phyloP scores from a whole-genome alignment of 2,113 vertebrate species.

The Potamarius usumacintae region DNA sequence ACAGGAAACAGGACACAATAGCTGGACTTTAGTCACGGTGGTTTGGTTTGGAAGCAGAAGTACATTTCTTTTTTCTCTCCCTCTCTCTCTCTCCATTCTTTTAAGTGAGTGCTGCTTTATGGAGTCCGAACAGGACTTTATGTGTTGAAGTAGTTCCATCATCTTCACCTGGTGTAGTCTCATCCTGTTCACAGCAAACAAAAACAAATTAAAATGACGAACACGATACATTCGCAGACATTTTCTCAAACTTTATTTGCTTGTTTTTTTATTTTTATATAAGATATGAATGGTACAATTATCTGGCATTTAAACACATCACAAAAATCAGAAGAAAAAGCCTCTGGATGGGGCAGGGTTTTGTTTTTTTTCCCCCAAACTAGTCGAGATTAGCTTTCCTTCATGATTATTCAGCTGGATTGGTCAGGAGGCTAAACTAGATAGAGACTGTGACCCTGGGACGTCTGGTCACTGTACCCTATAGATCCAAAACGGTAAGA shows the following conservation, averaged over 20 bases:
- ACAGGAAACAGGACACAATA: slow-evolving; percentile 63
- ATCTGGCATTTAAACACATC: background rate
- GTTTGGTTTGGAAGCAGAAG: slow-evolving; percentile 41
- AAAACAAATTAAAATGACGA: background rate
- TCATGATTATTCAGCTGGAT: no score
- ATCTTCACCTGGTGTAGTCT: background rate
- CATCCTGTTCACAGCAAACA: no score
- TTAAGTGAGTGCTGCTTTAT: slow-evolving; percentile 68
- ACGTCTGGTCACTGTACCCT: no score
- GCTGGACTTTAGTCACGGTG: slow-evolving; percentile 66
- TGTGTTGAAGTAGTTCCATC: slow-evolving; percentile 50
- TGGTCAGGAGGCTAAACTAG: no score
- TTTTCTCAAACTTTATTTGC: background rate
- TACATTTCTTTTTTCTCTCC: background rate
- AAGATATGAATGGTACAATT: background rate
- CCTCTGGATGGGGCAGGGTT: no score
- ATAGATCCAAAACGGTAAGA: no score
- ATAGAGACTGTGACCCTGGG: no score
- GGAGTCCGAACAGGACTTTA: slow-evolving; percentile 69
- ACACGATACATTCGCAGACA: background rate
- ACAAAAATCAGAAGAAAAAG: no score
- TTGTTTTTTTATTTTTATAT: background rate
- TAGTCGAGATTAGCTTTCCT: no score
- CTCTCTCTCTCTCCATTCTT: slow-evolving; percentile 25
- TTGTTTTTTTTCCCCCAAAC: no score